Base-by-base conservation (phyloP, 2,888 invertebrate species). In the Nyleta sp. region DNA sequence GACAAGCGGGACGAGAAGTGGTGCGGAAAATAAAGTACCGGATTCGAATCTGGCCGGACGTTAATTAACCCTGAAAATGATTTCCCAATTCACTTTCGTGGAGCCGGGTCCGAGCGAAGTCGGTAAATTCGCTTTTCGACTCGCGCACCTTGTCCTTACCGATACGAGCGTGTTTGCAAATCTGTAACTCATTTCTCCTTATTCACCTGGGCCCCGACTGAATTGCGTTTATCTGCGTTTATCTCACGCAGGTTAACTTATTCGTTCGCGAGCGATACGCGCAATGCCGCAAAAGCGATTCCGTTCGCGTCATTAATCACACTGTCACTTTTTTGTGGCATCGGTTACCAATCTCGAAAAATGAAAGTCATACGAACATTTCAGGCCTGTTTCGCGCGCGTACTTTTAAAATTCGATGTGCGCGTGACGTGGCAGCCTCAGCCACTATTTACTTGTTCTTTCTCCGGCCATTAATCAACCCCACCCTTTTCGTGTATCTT, bases 291-390 rank as follows among this genome's bases (percentile, higher is more conserved):
- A 59, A 76, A 64, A 64, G 57, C 57, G 57, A 67, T 62, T 55
- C 68, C 62, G 62, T 67, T 73, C 53, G 62, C 33, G 50, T 46
- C 73, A 78, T 78, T 78, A 73, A 78, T 78, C 78, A 78, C 57
- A 57, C 68, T 68, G 73, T 72, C 71, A 48, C 70, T 77, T 72
- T 72, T 72, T 77, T 77, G 48, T 46, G 67, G 77, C 77, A 71
- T 71, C 65, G 71, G 59, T 44, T 55, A 78, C 73, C 78, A 68
- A 73, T 73, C 70, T 68, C 59, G 52, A 78, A 79, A 79, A 75
- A 75, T 79, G 79, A 79, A 79, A 79, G 74, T 79, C 79, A 79
- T 67, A 75, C 71, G 75, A 79, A 67, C 72, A 62, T 79, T 79
- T 72, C 70, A 75, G 74, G 71, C 70, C 53, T 71, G 71, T 71